Evolutionary conservation across 1,140 invertebrate genomes (phyloP).

Genomic region (Holotrichia oblita): DNA sequence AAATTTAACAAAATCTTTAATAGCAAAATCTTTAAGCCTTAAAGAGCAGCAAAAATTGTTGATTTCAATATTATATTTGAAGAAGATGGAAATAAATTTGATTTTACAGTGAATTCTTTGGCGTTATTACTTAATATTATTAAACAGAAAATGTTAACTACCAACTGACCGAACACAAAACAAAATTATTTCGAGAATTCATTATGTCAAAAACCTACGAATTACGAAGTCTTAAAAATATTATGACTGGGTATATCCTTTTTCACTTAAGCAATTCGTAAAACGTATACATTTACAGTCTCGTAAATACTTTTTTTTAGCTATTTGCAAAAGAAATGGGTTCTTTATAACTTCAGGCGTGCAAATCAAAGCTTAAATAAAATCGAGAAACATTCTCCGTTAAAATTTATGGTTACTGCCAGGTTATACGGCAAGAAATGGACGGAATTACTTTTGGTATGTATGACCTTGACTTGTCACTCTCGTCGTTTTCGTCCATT

Average conservation of each 20-base stretch:
- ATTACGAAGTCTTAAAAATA: neutral
- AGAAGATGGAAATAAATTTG: no score
- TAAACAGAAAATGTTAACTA: no score
- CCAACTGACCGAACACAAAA: no score
- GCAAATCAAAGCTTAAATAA: conserved; percentile 8
- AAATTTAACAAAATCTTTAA: no score
- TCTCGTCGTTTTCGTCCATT: neutral
- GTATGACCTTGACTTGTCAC: neutral
- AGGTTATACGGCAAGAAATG: neutral
- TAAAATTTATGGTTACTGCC: conserved; percentile 1
- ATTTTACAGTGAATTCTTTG: no score
- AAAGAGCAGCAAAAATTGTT: no score
- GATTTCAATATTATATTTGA: no score
- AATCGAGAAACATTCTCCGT: neutral
- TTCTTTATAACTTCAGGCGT: neutral
- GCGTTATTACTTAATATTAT: no score
- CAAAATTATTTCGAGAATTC: no score
- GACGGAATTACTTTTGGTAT: neutral
- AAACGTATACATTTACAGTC: neutral
- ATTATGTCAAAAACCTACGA: neutral
- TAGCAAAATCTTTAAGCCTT: no score
- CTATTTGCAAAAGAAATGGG: neutral
- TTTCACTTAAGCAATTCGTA: neutral
- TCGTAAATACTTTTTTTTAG: neutral
- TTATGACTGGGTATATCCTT: neutral